phyloP scores from a whole-genome alignment of 2,797 vertebrate genomes.

The Hephaestus fuliginosus region DNA sequence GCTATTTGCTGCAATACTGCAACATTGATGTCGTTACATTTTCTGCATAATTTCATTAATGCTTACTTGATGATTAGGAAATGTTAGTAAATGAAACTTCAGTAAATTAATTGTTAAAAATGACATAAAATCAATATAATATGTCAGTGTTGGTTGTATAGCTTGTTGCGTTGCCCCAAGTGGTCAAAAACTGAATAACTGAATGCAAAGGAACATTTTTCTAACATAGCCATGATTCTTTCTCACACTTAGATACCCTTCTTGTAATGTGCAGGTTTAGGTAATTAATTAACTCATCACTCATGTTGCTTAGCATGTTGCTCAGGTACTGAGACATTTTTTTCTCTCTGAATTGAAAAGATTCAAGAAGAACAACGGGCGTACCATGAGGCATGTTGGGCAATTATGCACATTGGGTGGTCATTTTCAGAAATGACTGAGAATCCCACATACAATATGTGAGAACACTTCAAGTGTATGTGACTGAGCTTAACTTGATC shows the following conservation, averaged over 20 bases:
- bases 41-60: no score
- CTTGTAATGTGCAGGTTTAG: neutral
- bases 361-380: neutral
- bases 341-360: neutral
- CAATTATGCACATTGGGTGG: neutral
- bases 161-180: no score
- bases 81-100: no score
- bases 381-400: neutral
- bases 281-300: neutral
- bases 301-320: neutral
- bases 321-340: neutral
- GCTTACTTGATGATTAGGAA: no score
- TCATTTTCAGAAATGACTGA: neutral
- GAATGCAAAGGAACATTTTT: no score
- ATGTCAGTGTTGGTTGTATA: no score
- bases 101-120: no score
- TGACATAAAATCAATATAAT: no score
- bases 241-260: neutral
- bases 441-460: neutral
- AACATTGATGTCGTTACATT: no score
- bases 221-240: neutral
- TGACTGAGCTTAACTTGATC: constrained; percentile 24
- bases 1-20: no score
- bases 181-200: no score
- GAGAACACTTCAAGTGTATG: constrained; percentile 1